Conservation (phyloP, 2,888 invertebrate species). For the Terebella lapidaria region DNA sequence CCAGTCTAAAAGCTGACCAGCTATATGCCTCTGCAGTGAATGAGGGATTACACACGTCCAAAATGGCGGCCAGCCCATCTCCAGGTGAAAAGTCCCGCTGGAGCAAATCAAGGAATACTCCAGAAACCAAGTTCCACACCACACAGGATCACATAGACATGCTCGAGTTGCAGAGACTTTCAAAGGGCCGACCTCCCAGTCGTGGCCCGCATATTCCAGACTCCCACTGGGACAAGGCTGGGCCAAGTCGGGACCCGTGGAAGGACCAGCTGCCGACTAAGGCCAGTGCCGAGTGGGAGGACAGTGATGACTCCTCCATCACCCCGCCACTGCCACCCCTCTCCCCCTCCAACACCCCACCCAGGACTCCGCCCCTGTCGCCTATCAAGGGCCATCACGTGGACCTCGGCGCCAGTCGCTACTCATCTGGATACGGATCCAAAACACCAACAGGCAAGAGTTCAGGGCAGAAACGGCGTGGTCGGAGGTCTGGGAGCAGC, state of each 20-base stretch:
- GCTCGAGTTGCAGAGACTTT: too few relatives aligned
- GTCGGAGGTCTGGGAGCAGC: background rate
- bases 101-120: background rate
- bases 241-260: background rate
- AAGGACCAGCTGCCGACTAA: too few relatives aligned
- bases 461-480: background rate
- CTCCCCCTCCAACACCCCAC: constrained; percentile 32
- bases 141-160: too few relatives aligned
- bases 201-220: too few relatives aligned
- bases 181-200: too few relatives aligned
- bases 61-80: background rate
- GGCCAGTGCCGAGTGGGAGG: background rate
- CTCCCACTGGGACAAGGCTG: background rate
- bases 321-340: constrained; percentile 37
- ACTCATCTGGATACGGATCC: too few relatives aligned
- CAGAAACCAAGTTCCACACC: background rate
- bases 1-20: too few relatives aligned
- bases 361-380: constrained; percentile 22
- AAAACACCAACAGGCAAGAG: background rate
- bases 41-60: background rate
- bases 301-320: constrained; percentile 22
- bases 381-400: background rate
- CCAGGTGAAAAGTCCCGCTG: background rate
- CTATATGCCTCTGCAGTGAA: background rate
- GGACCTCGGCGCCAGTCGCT: too few relatives aligned